A percentile compares a stretch with the other conserved stretches of the same genome.
These are phyloP conservation scores for Lacerta viridis DNA, from an alignment of 2,797 vertebrate genomes.

Conservation along the genomic window DNA sequence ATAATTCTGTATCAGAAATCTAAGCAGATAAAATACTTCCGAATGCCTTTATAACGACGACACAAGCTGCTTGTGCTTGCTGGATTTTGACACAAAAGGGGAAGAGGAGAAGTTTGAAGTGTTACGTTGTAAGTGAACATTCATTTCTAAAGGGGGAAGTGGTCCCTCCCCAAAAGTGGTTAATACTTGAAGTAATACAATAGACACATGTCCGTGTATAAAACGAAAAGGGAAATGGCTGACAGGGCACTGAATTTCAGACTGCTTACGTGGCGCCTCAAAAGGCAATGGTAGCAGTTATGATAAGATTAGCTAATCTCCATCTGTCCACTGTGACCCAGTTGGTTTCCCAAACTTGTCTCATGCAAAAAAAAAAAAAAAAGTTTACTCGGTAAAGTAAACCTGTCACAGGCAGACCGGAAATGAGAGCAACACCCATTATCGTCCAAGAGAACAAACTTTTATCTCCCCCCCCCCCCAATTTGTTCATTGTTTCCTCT, in stretches of 20 bases:
- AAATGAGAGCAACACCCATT: not conserved
- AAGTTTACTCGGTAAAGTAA: not conserved
- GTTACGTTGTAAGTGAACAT: not conserved
- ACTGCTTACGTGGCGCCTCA: not conserved
- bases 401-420: not conserved
- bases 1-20: not conserved
- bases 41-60: not conserved
- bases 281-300: not conserved
- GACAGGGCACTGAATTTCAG: not conserved
- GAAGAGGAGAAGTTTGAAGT: not conserved
- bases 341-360: conserved; percentile 19
- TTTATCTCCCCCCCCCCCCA: too few species aligned
- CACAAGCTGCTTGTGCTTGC: not conserved
- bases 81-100: not conserved
- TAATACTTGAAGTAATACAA: conserved; percentile 25
- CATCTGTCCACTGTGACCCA: conserved; percentile 3
- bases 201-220: not conserved
- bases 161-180: conserved; percentile 15
- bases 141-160: conserved; percentile 22
- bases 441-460: not conserved
- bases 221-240: conserved; percentile 17
- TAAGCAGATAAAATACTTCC: not conserved
- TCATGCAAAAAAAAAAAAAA: not conserved
- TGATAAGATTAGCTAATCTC: conserved; percentile 30
- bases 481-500: not conserved